Percentiles rank a stretch among this genome's conserved stretches.
Evolutionary conservation across 2,113 vertebrate genomes (phyloP).

Genomic region (Melozone crissalis): DNA sequence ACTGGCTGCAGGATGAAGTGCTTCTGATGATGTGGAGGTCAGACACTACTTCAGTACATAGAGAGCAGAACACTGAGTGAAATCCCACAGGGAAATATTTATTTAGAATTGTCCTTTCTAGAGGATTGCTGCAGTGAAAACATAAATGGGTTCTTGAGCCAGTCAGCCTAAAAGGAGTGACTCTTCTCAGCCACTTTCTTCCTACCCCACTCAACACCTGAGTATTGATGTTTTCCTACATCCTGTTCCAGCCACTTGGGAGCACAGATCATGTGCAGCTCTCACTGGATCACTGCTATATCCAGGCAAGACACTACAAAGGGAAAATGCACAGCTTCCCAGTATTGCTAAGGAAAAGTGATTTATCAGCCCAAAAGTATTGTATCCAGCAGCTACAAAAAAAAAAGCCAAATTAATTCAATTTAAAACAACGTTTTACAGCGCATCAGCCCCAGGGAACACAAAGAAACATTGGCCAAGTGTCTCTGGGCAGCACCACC

Average conservation of each 20-base stretch:
- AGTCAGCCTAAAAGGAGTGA: background rate
- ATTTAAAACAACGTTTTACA: background rate
- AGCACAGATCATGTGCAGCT: fast-evolving
- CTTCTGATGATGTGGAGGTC: background rate
- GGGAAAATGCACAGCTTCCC: background rate
- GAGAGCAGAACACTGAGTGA: background rate
- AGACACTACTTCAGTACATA: background rate
- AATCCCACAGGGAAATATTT: constrained; percentile 30
- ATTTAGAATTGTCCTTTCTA: background rate
- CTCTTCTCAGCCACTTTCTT: background rate
- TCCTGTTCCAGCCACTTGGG: background rate
- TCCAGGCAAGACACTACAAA: background rate
- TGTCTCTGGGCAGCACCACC: background rate
- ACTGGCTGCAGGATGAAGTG: background rate
- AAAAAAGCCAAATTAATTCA: background rate
- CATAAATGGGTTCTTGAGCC: background rate
- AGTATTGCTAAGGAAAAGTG: background rate
- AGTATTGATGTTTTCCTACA: background rate
- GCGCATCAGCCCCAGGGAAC: background rate
- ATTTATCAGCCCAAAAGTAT: background rate
- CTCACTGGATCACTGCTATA: background rate
- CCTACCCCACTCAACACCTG: background rate
- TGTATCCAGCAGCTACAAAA: background rate
- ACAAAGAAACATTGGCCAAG: background rate
- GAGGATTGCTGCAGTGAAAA: background rate